These are phyloP conservation scores for Siniperca knerii DNA, from an alignment of 2,113 vertebrate genomes.

Conservation along the genomic window DNA sequence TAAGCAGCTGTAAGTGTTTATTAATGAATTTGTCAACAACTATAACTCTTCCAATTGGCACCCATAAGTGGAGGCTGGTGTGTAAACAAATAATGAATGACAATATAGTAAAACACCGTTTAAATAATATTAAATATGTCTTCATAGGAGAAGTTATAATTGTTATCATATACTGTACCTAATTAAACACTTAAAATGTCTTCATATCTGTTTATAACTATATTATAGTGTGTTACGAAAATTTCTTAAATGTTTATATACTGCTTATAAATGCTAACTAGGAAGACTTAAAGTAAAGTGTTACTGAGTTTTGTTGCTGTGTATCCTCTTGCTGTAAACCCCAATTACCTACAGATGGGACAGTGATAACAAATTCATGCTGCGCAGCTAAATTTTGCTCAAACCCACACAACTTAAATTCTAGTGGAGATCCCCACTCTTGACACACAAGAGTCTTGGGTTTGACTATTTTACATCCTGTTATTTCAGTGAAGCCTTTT, in stretches of 20 bases:
- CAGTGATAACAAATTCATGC: not conserved
- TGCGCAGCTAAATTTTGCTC: not conserved
- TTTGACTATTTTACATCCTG: too few relatives aligned
- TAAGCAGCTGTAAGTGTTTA: not conserved
- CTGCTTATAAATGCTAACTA: not conserved
- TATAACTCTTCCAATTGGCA: not conserved
- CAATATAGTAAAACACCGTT: not conserved
- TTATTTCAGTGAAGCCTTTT: too few relatives aligned
- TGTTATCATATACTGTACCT: not conserved
- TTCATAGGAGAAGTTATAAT: not conserved
- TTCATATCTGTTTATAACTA: not conserved
- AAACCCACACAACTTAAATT: not conserved
- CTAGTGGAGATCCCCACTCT: not conserved
- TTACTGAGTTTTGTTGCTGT: too few relatives aligned
- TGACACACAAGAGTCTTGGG: not conserved
- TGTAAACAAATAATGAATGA: not conserved
- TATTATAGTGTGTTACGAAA: not conserved
- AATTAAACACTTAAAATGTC: not conserved
- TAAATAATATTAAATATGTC: not conserved
- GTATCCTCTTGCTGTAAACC: too few relatives aligned
- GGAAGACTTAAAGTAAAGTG: not conserved
- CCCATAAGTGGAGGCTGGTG: not conserved
- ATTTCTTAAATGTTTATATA: not conserved
- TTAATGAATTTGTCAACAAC: not conserved
- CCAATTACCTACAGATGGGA: too few relatives aligned